phyloP scores from a whole-genome alignment of 2,113 vertebrate genomes.

The Geococcyx californianus region DNA sequence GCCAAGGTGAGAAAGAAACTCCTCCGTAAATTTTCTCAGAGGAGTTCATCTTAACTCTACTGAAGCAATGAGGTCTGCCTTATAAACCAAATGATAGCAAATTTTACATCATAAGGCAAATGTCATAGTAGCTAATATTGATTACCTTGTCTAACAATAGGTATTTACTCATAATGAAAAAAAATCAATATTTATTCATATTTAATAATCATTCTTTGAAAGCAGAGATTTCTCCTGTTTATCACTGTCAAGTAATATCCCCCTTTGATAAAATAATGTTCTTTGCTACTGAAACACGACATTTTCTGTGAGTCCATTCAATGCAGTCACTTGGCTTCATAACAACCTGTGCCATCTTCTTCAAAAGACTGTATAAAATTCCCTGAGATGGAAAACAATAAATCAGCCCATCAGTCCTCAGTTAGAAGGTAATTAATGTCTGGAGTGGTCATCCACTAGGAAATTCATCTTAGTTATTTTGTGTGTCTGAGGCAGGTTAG shows the following conservation, averaged over 20 bases:
- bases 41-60: neutral
- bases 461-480: neutral
- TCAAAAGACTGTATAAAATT: neutral
- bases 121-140: neutral
- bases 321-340: neutral
- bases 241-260: neutral
- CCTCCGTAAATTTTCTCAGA: neutral
- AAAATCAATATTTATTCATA: neutral
- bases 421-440: neutral
- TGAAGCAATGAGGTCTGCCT: neutral
- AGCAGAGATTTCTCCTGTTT: neutral
- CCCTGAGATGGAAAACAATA: neutral
- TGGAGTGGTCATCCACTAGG: neutral
- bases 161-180: neutral
- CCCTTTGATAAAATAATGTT: neutral
- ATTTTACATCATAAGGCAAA: neutral
- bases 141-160: neutral
- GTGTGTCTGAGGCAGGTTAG: neutral
- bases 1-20: neutral
- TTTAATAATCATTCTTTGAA: neutral
- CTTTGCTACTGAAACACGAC: neutral
- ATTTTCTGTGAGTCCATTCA: neutral
- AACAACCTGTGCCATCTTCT: neutral
- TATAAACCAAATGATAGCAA: neutral
- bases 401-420: neutral